Conservation (phyloP, 1,140 invertebrate species). For the Neotoxoptera formosana region DNA sequence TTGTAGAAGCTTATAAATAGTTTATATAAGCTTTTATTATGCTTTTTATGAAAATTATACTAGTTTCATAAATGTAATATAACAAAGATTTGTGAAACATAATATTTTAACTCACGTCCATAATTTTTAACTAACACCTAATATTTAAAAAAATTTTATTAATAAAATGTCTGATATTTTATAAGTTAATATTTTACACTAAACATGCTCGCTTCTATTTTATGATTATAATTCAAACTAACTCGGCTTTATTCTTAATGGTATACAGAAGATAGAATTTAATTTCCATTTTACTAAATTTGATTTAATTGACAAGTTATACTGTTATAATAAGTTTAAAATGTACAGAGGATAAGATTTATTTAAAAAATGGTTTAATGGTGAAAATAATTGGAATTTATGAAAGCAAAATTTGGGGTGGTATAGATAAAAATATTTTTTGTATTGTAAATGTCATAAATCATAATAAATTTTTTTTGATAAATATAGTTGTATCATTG, state of each 20-base stretch:
- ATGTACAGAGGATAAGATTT: not conserved
- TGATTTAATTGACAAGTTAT: not conserved
- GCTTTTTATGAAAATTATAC: constrained; percentile 25
- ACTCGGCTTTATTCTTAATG: not conserved
- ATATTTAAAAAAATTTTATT: not conserved
- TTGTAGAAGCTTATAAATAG: constrained; percentile 42
- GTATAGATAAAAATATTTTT: not conserved
- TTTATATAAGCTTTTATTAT: constrained; percentile 51
- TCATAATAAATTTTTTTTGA: not conserved
- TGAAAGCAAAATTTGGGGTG: not conserved
- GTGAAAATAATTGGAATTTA: not conserved
- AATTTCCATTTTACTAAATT: no score
- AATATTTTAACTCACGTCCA: not conserved
- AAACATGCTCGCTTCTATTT: not conserved
- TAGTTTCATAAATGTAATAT: constrained; percentile 7
- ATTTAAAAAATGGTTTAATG: not conserved
- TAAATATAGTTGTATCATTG: not conserved
- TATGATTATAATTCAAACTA: not conserved
- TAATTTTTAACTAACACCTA: not conserved
- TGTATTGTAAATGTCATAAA: not conserved
- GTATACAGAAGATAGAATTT: not conserved
- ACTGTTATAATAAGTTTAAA: not conserved
- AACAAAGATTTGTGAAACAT: not conserved
- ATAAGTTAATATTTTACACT: not conserved
- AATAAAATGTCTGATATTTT: not conserved